phyloP scores from a whole-genome alignment of 2,888 invertebrate species.

The Prosopocoilus inquinatus region DNA sequence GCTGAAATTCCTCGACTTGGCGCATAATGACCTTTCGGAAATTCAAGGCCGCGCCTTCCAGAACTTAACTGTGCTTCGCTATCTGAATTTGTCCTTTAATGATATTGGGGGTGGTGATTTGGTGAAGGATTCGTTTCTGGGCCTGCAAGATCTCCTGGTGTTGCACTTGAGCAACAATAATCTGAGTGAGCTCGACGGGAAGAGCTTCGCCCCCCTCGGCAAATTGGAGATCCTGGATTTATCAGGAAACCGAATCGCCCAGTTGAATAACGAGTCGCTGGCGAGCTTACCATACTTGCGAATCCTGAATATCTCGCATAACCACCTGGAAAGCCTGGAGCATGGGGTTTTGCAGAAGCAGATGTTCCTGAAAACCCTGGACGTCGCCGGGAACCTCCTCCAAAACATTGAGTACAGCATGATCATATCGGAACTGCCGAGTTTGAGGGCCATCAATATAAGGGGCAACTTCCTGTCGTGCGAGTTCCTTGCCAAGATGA shows the following conservation, averaged over 20 bases:
- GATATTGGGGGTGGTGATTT: conserved; percentile 4
- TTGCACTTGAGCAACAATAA: conserved; percentile 37
- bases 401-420: conserved; percentile 40
- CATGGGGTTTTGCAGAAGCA: conserved; percentile 36
- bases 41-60: conserved; percentile 9
- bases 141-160: conserved; percentile 21
- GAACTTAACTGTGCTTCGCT: conserved; percentile 1
- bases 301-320: conserved; percentile 41
- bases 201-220: conserved; percentile 31
- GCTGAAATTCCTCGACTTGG: conserved; percentile 28
- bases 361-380: conserved; percentile 37
- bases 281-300: conserved; percentile 33
- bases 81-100: conserved; percentile 37
- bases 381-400: conserved; percentile 41
- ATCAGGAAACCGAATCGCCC: conserved; percentile 35
- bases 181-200: conserved; percentile 29
- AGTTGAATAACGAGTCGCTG: conserved; percentile 32
- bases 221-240: conserved; percentile 39
- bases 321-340: conserved; percentile 36
- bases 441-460: conserved; percentile 40
- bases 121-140: conserved; percentile 16
- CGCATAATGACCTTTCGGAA: conserved; percentile 25
- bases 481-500: conserved; percentile 38
- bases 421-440: conserved; percentile 39
- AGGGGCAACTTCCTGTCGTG: conserved; percentile 43